Conservation (phyloP, 2,888 invertebrate genomes). For the Cartodere bifasciata region DNA sequence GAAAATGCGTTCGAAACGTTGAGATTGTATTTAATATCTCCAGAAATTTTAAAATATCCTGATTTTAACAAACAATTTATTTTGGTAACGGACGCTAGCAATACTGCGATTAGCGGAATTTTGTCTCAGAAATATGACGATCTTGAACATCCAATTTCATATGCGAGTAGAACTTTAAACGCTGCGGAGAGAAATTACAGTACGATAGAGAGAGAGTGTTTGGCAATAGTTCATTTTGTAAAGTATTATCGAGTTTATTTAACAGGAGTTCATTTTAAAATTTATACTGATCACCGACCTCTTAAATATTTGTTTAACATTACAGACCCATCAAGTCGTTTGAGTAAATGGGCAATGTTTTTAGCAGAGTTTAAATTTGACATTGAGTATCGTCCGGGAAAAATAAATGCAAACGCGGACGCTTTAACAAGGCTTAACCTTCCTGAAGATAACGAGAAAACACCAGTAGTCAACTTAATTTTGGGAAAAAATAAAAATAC, state of each 20-base stretch:
- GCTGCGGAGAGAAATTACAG: background rate
- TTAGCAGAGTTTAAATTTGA: no score
- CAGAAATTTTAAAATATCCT: background rate
- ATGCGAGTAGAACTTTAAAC: slow-evolving; percentile 1
- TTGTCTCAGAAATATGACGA: background rate
- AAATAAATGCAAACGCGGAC: no score
- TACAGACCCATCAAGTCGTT: no score
- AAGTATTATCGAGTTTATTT: background rate
- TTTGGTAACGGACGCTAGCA: slow-evolving; percentile 1
- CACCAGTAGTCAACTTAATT: no score
- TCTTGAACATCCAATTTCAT: background rate
- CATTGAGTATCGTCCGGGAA: no score
- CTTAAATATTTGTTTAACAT: background rate
- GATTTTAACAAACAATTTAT: background rate
- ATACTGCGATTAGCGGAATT: background rate
- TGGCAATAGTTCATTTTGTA: slow-evolving; percentile 1
- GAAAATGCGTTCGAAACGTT: slow-evolving; percentile 1
- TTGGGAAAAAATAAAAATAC: no score
- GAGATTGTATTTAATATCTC: background rate
- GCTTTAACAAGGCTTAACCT: no score
- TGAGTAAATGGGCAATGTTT: no score
- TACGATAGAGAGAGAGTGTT: slow-evolving; percentile 1
- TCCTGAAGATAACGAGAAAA: no score
- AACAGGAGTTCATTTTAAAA: background rate
- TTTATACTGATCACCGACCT: slow-evolving; percentile 1